Conservation (phyloP, 2,888 invertebrate genomes). For the Altica lythri region DNA sequence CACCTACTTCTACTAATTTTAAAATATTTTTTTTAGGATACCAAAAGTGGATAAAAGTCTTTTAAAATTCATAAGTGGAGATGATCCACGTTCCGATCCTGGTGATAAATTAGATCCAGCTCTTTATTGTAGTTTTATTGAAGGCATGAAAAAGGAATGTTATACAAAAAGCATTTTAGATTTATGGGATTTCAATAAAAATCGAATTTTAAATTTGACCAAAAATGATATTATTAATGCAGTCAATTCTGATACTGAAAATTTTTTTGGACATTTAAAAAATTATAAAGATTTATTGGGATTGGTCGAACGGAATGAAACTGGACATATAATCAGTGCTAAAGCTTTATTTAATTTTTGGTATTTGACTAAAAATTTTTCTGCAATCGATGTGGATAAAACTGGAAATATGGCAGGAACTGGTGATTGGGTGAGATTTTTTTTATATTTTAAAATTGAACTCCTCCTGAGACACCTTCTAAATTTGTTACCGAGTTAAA, state of each 20-base stretch:
- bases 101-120: slow-evolving; percentile 62
- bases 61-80: slow-evolving; percentile 32
- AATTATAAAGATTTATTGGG: slow-evolving; percentile 69
- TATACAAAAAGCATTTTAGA: slow-evolving; percentile 70
- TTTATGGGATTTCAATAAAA: slow-evolving; percentile 68
- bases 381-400: slow-evolving; percentile 67
- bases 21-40: slow-evolving; percentile 38
- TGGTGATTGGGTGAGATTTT: slow-evolving; percentile 71
- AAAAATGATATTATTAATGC: slow-evolving; percentile 66
- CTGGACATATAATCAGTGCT: slow-evolving; percentile 68
- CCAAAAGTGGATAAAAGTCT: slow-evolving; percentile 44
- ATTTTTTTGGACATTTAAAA: slow-evolving; percentile 67
- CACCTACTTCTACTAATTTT: neutral
- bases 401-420: slow-evolving; percentile 75
- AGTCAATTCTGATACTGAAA: slow-evolving; percentile 64
- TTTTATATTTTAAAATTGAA: no score
- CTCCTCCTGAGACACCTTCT: no score
- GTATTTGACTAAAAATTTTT: slow-evolving; percentile 71
- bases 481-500: no score
- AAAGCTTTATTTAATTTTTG: slow-evolving; percentile 67
- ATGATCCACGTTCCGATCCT: slow-evolving; percentile 56
- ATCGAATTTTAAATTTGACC: slow-evolving; percentile 61
- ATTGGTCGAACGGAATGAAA: slow-evolving; percentile 62
- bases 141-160: slow-evolving; percentile 66
- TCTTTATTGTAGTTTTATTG: slow-evolving; percentile 68